Base-by-base conservation (phyloP, 2,797 vertebrate genomes). In the Oreochromis mossambicus region DNA sequence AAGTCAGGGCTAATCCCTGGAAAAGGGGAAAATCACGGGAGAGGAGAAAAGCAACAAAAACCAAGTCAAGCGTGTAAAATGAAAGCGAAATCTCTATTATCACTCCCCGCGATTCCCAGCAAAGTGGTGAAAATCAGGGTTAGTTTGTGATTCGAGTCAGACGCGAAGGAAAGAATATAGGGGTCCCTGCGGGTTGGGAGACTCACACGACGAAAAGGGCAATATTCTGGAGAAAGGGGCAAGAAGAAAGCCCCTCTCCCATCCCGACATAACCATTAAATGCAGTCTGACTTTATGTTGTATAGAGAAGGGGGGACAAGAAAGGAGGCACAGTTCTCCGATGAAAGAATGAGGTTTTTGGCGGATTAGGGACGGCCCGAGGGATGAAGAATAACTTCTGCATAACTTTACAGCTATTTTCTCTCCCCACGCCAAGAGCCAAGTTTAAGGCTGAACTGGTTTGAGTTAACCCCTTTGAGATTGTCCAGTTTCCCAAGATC, bases 51-150 rank as follows among this genome's bases (percentile, higher is more conserved):
- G 98, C 97, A 99, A 99, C 98, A 99, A 99, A 99, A 99, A 99
- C 98, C 97, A 99, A 99, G 98, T 99, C 98, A 99, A 98, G 98
- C 98, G 98, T 99, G 98, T 98, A 99, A 99, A 99, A 99, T 99
- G 98, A 98, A 99, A 98, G 98, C 97, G 98, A 99, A 99, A 99
- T 99, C 98, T 99, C 98, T 99, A 99, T 99, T 99, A 99, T 99
- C 97, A 98, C 95, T 96, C 96, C 95, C 96, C 91, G 97, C 98
- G 96, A 98, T 99, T 99, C 98, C 98, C 98, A 99, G 98, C 97
- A 95, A 98, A 97, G 97, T 97, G 95, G 96, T 98, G 97, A 98
- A 97, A 98, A 98, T 98, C 97, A 82, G 96, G 97, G 97, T 98
- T 97, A 96, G 98, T 98, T 99, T 98, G 97, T 97, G 97, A 98